A percentile compares a stretch with the other conserved stretches of the same genome.
Evolutionary conservation across 2,113 vertebrate species (phyloP).

Genomic region (Platichthys flesus): DNA sequence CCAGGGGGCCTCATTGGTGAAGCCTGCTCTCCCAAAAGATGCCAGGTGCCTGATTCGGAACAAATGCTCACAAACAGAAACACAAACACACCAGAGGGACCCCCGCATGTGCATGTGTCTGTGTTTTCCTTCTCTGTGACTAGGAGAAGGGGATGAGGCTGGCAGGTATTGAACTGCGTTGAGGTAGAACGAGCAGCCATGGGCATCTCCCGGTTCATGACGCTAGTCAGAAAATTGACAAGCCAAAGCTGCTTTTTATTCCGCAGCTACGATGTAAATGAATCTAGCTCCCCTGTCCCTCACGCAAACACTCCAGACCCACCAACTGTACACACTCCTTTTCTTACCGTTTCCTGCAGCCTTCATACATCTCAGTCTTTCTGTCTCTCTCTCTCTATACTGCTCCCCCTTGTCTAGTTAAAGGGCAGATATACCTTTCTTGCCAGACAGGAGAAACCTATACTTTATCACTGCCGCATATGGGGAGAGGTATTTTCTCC

Average conservation of each 20-base stretch:
- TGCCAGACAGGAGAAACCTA: conserved; percentile 58
- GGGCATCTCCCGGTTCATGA: conserved; percentile 77
- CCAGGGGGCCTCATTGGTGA: conserved; percentile 70
- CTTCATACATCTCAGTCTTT: conserved; percentile 22
- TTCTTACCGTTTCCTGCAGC: conserved; percentile 22
- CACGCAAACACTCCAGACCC: conserved; percentile 58
- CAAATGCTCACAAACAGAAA: conserved; percentile 81
- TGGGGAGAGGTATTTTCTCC: conserved; percentile 67
- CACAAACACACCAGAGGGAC: conserved; percentile 72
- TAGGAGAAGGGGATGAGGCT: conserved; percentile 45
- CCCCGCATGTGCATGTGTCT: conserved; percentile 7
- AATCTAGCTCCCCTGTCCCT: conserved; percentile 47
- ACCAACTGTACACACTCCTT: conserved; percentile 48
- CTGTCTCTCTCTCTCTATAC: conserved; percentile 20
- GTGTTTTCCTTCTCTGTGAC: conserved; percentile 27
- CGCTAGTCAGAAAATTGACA: conserved; percentile 83
- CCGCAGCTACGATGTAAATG: conserved; percentile 72
- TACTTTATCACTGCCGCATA: conserved; percentile 71
- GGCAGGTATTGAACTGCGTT: conserved; percentile 72
- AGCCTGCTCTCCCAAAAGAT: conserved; percentile 67
- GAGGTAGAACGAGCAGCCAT: conserved; percentile 74
- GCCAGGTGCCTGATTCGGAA: conserved; percentile 80
- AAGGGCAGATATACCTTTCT: conserved; percentile 66
- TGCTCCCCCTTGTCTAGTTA: conserved; percentile 74
- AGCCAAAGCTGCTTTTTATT: conserved; percentile 77